phyloP scores from a whole-genome alignment of 1,140 invertebrate genomes.

The Pararge aegeria region DNA sequence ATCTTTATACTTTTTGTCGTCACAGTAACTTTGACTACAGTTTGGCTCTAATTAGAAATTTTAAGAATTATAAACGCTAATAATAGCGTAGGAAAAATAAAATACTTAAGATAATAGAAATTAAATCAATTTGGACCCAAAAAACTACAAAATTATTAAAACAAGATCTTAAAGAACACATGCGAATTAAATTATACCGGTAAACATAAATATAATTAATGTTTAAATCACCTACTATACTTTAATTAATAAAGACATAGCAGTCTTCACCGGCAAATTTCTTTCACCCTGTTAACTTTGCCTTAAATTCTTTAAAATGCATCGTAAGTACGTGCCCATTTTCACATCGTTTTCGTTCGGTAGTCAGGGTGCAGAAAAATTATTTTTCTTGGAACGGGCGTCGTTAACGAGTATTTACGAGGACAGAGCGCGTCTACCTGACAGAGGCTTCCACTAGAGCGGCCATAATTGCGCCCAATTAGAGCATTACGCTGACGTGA shows the following conservation, averaged over 20 bases:
- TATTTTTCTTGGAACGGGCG: constrained; percentile 68
- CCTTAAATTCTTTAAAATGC: constrained; percentile 52
- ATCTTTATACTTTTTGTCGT: neutral
- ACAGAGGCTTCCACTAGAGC: constrained; percentile 62
- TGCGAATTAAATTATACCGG: too few species aligned
- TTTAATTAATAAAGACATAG: constrained; percentile 39
- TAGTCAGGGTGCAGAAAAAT: constrained; percentile 68
- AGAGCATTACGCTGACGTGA: constrained; percentile 77
- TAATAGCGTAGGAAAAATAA: too few species aligned
- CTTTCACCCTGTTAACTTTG: constrained; percentile 51
- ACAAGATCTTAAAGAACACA: too few species aligned
- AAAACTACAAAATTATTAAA: too few species aligned
- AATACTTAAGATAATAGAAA: too few species aligned
- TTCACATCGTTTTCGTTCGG: constrained; percentile 58
- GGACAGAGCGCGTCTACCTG: constrained; percentile 66
- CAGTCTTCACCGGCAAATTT: constrained; percentile 47
- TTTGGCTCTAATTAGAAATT: too few species aligned
- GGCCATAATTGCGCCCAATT: constrained; percentile 75
- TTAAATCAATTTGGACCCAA: too few species aligned
- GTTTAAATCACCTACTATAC: neutral
- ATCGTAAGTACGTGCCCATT: constrained; percentile 59
- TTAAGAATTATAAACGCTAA: too few species aligned
- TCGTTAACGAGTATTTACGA: constrained; percentile 78
- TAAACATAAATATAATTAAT: neutral
- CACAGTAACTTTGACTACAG: neutral